These are phyloP conservation scores for Drosophila nigritarsus DNA, from an alignment of 2,888 invertebrate species.

Conservation along the genomic window DNA sequence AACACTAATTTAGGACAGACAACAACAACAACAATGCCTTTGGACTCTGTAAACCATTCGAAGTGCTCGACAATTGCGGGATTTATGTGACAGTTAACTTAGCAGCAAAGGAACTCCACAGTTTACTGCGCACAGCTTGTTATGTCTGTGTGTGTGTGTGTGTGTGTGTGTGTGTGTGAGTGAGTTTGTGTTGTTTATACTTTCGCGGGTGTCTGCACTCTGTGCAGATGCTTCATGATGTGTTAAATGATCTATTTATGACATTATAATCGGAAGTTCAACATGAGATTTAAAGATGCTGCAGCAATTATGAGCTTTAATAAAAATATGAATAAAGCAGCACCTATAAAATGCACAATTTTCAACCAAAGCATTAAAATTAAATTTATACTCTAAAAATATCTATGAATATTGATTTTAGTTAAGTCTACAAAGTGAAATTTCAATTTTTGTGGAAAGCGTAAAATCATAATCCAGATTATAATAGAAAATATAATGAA, in stretches of 20 bases:
- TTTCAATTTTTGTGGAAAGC: not conserved
- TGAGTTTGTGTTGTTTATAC: not conserved
- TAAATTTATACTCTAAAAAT: not conserved
- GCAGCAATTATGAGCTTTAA: not conserved
- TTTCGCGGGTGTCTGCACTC: not conserved
- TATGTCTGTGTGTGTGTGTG: not conserved
- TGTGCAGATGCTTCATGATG: constrained; percentile 7
- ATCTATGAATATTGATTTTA: not conserved
- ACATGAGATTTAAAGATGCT: not conserved
- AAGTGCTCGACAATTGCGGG: constrained; percentile 38
- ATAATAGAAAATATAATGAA: not conserved
- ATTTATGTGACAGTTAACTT: constrained; percentile 44
- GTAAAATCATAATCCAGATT: not conserved
- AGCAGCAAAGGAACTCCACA: constrained; percentile 11
- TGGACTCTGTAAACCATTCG: constrained; percentile 25
- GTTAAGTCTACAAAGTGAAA: not conserved
- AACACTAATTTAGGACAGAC: constrained; percentile 48
- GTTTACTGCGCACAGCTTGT: not conserved
- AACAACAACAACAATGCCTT: constrained; percentile 20
- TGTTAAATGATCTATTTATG: constrained; percentile 7
- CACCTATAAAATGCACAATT: not conserved
- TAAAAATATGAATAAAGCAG: not conserved
- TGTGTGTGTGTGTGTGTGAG: not conserved
- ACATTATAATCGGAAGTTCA: constrained; percentile 4
- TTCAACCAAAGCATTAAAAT: not conserved